A percentile compares a stretch with the other conserved stretches of the same genome.
Conservation (phyloP, 2,888 invertebrate species). For the Rotaria magnacalcarata region DNA sequence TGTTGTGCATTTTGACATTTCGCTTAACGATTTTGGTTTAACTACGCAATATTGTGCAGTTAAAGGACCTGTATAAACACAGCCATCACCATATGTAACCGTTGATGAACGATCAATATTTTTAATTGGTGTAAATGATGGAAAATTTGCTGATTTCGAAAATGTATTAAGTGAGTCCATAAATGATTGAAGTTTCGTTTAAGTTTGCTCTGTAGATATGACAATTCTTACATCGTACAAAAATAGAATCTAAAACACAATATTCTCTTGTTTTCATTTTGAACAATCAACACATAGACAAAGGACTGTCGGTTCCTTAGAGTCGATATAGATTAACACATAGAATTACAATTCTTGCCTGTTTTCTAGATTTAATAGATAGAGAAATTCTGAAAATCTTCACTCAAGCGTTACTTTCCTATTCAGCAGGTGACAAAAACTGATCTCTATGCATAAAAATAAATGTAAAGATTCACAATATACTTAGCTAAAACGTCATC, state of each 20-base stretch:
- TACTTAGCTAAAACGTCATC: not conserved
- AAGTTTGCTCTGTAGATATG: not conserved
- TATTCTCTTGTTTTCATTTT: not conserved
- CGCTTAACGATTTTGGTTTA: not conserved
- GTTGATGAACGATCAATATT: not conserved
- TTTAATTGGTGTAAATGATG: not conserved
- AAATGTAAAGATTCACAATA: not conserved
- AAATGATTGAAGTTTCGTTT: not conserved
- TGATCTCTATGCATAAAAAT: not conserved
- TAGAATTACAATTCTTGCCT: not conserved
- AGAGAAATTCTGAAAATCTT: not conserved
- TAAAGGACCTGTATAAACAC: slow-evolving; percentile 11
- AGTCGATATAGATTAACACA: not conserved
- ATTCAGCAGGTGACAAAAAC: not conserved
- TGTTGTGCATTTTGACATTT: not conserved
- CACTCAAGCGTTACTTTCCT: not conserved
- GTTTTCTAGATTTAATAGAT: not conserved
- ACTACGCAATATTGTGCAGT: not conserved
- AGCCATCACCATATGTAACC: not conserved
- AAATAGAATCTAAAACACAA: not conserved
- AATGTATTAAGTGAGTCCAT: not conserved
- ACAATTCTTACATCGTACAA: not conserved
- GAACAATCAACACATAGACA: not conserved
- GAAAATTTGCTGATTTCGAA: not conserved
- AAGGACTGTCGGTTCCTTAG: not conserved